Conservation (phyloP, 2,113 vertebrate species). For the Galemys pyrenaicus region DNA sequence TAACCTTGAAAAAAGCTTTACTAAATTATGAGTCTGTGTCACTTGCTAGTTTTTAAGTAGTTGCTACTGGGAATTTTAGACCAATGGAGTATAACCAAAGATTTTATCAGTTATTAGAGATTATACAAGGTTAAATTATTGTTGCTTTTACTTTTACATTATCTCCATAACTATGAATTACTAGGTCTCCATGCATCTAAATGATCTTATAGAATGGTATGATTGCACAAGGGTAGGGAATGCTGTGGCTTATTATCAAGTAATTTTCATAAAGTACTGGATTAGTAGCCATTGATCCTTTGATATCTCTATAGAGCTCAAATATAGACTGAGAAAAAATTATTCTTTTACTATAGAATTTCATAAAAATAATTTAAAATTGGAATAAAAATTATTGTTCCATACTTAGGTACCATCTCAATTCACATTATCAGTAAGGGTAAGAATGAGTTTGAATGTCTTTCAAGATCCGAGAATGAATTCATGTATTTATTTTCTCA, state of each 20-base stretch:
- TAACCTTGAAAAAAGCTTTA: background rate
- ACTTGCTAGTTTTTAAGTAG: background rate
- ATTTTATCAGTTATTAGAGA: background rate
- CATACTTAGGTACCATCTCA: background rate
- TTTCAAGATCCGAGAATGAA: background rate
- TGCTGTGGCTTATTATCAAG: background rate
- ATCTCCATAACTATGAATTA: background rate
- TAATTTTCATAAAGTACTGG: background rate
- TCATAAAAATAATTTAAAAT: background rate
- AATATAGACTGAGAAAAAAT: background rate
- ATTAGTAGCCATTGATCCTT: background rate
- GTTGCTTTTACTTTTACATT: background rate
- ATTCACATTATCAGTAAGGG: background rate
- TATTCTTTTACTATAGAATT: background rate
- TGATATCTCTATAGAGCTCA: background rate
- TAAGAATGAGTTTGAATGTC: background rate
- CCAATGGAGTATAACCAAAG: background rate
- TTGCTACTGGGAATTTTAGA: background rate
- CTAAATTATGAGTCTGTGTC: slow-evolving; percentile 25
- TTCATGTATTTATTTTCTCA: background rate
- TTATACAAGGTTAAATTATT: background rate
- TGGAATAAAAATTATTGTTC: background rate
- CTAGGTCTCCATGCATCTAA: background rate
- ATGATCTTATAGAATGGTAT: background rate
- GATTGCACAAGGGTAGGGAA: background rate